Base-by-base conservation (phyloP, 2,888 invertebrate species). In the Clitarchus hookeri region DNA sequence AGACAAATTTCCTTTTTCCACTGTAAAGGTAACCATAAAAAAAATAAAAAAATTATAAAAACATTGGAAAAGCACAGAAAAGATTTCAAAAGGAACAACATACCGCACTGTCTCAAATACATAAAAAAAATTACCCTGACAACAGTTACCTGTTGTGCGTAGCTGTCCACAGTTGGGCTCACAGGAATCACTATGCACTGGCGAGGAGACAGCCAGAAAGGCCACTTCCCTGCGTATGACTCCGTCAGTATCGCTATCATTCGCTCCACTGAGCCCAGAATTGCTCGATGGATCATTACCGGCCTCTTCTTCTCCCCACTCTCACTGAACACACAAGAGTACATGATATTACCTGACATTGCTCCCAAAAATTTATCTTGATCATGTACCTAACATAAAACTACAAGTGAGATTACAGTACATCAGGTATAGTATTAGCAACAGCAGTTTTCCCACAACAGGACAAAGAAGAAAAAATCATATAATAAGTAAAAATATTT, bases 161-260 rank as follows among this genome's bases (percentile, higher is more conserved):
- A 99, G 26, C 96, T 96, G 90, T 98, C 97, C 90, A 96, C 96
- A 13, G 94, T 93, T 0, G 97, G 96, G 0, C 97, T 97, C 9
- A 99, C 97, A 0, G 99, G 98, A 88, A 99, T 96, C 26, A 99
- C 96, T 94, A 97, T 95, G 0, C 94, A 95, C 92, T 99, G 99
- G 13, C 98, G 93, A 3, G 99, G 99, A 0, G 98, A 99, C 84
- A 99, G 91, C 99, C 99, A 99, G 93, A 99, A 98, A 13, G 99
- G 99, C 99, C 99, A 99, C 93, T 99, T 99, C 88, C 99, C 99
- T 25, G 97, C 99, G 92, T 96, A 99, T 88, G 96, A 97, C 93
- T 99, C 99, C 44, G 98, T 97, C 83, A 99, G 93, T 90, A 99
- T 98, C 0, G 99, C 99, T 88, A 99, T 96, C 98, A 99, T 98